Base-by-base conservation (phyloP, 1,140 invertebrate genomes). In the Drosophila asahinai region DNA sequence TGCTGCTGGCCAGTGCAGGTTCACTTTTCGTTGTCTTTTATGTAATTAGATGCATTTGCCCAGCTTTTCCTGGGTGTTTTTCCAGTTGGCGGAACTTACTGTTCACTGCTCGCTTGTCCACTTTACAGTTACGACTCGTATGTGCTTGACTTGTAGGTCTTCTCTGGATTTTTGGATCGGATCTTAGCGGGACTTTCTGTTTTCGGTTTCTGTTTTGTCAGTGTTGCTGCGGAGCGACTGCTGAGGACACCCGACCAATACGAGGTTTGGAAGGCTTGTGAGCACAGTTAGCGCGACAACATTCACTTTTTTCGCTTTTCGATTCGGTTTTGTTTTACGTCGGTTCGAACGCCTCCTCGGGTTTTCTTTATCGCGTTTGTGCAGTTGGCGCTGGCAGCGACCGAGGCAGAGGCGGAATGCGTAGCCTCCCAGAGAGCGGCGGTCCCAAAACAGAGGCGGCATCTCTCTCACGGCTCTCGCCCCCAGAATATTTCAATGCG, bases 291-390 rank as follows among this genome's bases (percentile, higher is more conserved):
- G 81, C 71, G 70, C 82, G 77, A 89, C 80, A 84, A 86, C 91
- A 87, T 90, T 92, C 84, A 92, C 91, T 92, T 92, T 92, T 68
- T 71, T 63, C 54, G 54, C 54, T 36, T 64, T 64, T 42, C 49
- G 49, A 55, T 64, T 38, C 61, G 57, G 17, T 38, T 63, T 63
- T 17, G 62, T 43, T 45, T 66, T 62, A 49, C 12, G 33, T 81
- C 63, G 82, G 74, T 80, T 90, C 54, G 76, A 60, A 58, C 57
- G 60, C 80, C 80, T 81, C 74, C 80, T 81, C 77, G 81, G 83
- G 84, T 92, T 90, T 92, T 92, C 91, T 91, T 92, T 92, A 92
- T 92, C 91, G 80, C 83, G 76, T 76, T 82, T 38, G 52, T 80
- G 77, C 72, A 80, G 81, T 57, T 54, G 51, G n/a, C 51, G 48